These are phyloP conservation scores for Pyrgus malvae DNA, from an alignment of 2,888 invertebrate species.

Conservation along the genomic window DNA sequence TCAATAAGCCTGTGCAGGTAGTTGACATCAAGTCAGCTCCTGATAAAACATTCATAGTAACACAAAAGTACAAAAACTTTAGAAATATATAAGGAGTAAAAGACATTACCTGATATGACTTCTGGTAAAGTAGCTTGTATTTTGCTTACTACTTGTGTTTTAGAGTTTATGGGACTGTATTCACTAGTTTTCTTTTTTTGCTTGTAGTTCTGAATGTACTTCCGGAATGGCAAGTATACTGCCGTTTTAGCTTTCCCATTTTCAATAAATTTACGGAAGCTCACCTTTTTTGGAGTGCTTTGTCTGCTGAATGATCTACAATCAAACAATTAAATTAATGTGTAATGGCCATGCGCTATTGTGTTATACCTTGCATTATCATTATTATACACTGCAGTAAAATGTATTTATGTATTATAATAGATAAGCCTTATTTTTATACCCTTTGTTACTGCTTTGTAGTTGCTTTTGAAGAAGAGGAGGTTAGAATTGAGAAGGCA, in stretches of 20 bases:
- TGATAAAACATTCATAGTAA: no score
- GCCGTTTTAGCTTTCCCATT: conserved; percentile 71
- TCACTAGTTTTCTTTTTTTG: conserved; percentile 61
- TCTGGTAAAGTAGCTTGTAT: conserved; percentile 62
- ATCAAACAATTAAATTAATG: conserved; percentile 23
- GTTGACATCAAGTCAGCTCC: no score
- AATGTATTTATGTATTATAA: not conserved
- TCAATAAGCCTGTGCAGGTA: no score
- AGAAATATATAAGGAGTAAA: not conserved
- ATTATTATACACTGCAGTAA: not conserved
- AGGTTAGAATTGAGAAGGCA: conserved; percentile 11
- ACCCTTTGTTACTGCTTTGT: not conserved
- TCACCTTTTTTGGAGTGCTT: conserved; percentile 74
- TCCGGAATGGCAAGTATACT: conserved; percentile 85
- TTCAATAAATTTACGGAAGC: conserved; percentile 71
- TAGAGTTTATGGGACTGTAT: conserved; percentile 67
- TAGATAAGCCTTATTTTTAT: not conserved
- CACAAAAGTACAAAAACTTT: no score
- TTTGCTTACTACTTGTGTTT: conserved; percentile 59
- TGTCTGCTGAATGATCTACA: conserved; percentile 65
- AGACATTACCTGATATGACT: conserved; percentile 54
- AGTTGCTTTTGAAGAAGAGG: not conserved
- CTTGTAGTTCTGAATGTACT: conserved; percentile 69
- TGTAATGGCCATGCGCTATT: not conserved
- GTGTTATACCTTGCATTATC: not conserved